phyloP scores from a whole-genome alignment of 1,140 invertebrate genomes.

The Tetragonula clypearis region DNA sequence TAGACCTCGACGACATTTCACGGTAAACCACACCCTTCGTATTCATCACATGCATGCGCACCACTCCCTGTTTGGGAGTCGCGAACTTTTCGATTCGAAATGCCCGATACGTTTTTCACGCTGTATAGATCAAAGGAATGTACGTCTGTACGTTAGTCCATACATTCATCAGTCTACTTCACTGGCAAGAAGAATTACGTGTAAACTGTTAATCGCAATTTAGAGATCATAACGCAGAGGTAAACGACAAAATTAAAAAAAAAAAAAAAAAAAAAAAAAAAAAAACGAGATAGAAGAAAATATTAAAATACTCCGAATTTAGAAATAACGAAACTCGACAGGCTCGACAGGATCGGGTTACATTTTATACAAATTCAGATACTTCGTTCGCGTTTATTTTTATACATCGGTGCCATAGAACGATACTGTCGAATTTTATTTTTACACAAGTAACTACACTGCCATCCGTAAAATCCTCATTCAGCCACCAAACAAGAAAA shows the following conservation, averaged over 20 bases:
- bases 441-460: neutral
- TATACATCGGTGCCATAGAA: neutral
- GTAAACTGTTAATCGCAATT: neutral
- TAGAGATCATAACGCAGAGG: neutral
- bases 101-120: neutral
- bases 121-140: neutral
- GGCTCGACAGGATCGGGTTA: no score
- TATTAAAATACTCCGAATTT: neutral
- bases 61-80: constrained; percentile 18
- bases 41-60: constrained; percentile 27
- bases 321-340: neutral
- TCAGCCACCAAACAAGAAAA: constrained; percentile 2
- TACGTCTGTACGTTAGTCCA: no score
- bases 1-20: constrained; percentile 53
- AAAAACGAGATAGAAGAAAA: no score
- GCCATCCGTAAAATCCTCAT: neutral
- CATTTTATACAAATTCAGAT: neutral
- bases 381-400: neutral
- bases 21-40: constrained; percentile 49
- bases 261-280: no score
- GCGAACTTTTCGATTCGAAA: neutral
- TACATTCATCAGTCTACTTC: neutral
- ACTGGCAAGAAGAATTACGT: neutral
- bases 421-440: neutral
- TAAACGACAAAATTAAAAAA: no score